Conservation (phyloP, 2,797 vertebrate species). For the Myioborus melanocephalus region DNA sequence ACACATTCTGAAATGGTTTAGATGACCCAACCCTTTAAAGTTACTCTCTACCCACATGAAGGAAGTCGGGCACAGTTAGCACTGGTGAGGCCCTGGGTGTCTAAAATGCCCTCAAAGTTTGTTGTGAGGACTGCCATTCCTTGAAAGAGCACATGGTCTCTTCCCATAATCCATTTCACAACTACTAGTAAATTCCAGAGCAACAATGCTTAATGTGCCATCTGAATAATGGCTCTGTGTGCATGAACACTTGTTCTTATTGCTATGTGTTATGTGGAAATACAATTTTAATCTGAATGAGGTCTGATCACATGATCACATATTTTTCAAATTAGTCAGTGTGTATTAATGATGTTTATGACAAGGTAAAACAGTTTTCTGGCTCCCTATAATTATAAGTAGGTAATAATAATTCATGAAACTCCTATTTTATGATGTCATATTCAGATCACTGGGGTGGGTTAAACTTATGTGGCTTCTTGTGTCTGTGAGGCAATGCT, state of each 20-base stretch:
- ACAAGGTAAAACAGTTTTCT: not conserved
- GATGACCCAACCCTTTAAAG: not conserved
- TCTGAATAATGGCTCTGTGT: not conserved
- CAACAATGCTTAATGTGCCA: not conserved
- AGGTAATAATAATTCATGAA: not conserved
- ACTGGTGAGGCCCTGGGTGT: not conserved
- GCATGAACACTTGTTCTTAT: not conserved
- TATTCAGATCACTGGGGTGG: not conserved
- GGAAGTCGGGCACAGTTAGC: rapidly evolving
- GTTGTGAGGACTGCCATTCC: not conserved
- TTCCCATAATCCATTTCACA: not conserved
- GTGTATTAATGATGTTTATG: not conserved
- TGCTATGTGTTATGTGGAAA: not conserved
- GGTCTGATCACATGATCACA: not conserved
- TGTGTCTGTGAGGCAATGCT: not conserved
- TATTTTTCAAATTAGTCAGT: not conserved
- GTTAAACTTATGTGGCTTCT: not conserved
- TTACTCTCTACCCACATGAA: not conserved
- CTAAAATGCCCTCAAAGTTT: not conserved
- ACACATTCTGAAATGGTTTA: not conserved
- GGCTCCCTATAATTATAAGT: not conserved
- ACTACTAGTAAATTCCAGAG: not conserved
- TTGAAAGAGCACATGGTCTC: not conserved
- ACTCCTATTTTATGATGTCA: not conserved
- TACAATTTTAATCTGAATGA: not conserved